Base-by-base conservation (phyloP, 2,113 vertebrate genomes). In the Rhadina sibilatrix region DNA sequence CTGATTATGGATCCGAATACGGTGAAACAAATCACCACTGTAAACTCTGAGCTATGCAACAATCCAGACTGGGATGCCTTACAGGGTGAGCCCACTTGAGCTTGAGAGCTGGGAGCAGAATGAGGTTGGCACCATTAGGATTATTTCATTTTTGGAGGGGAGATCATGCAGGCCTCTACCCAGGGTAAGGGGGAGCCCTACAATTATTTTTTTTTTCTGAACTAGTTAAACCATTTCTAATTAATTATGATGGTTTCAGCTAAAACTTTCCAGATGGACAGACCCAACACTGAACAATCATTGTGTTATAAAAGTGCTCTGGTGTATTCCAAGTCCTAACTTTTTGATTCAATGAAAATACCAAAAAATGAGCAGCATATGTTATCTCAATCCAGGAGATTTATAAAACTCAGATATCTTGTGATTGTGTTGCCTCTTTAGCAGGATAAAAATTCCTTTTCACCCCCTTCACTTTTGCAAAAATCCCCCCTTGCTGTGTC, bases 221-320 rank as follows among this genome's bases (percentile, higher is more conserved):
- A 92, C 40, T 71, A 54, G 47, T 95, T 78, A 91, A 95, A 95
- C 72, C 90, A 96, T 92, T 72, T 84, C 87, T 92, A 94, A 93
- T 95, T 94, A 96, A 96, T 96, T 97, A 60, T 53, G 59, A 90
- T 89, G 85, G 85, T 86, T 96, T 75, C 18, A 81, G 54, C 72
- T 94, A 83, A 94, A 94, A 71, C 68, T 93, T 95, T 95, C 88
- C 86, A 96, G 83, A 93, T 86, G n/a, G 93, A 44, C 22, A 61
- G 37, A 83, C 76, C 64, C 23, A 68, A 59, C 40, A 84, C 65
- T 92, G 88, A 93, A 71, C 68, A 60, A 79, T 81, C 47, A 71
- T 46, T 85, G 89, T 85, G 33, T 71, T 88, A 64, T 30, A 71
- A 49, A 95, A 93, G 77, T 61, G 21, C 23, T 56, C 35, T 81